Conservation (phyloP, 2,797 vertebrate genomes). For the Champsocephalus gunnari region DNA sequence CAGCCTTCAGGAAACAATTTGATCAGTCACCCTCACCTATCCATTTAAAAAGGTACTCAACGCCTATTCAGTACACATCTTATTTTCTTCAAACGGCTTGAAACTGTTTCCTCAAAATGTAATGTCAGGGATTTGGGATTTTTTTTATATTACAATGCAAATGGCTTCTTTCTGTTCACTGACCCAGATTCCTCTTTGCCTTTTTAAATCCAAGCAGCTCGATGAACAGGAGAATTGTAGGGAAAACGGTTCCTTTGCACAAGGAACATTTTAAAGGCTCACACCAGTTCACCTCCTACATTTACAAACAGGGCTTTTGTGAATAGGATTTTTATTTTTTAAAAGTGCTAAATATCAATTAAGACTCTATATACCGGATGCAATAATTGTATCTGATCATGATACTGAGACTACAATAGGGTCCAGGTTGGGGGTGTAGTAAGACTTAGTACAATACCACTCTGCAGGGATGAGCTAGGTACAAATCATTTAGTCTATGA, state of each 20-base stretch:
- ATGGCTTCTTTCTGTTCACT: conserved; percentile 36
- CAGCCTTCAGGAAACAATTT: neutral
- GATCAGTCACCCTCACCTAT: neutral
- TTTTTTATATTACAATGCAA: conserved; percentile 23
- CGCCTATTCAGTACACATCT: neutral
- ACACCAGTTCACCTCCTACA: conserved; percentile 12
- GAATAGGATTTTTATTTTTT: neutral
- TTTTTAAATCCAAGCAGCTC: conserved; percentile 15
- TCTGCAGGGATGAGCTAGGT: conserved; percentile 52
- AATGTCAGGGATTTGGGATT: conserved; percentile 34
- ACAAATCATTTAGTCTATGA: conserved; percentile 4
- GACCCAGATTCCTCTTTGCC: conserved; percentile 40
- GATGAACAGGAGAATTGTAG: neutral
- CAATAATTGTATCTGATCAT: conserved; percentile 14
- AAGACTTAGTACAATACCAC: conserved; percentile 7
- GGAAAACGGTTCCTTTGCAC: conserved; percentile 29
- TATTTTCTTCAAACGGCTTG: conserved; percentile 29
- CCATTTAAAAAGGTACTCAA: neutral
- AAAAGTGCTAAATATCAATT: neutral
- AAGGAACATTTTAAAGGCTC: neutral
- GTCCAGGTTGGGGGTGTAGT: conserved; percentile 26
- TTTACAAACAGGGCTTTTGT: neutral
- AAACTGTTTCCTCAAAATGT: conserved; percentile 28
- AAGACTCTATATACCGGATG: conserved; percentile 19
- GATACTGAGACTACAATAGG: neutral